Base-by-base conservation (phyloP, 2,888 invertebrate genomes). In the Stenotaenia linearis region DNA sequence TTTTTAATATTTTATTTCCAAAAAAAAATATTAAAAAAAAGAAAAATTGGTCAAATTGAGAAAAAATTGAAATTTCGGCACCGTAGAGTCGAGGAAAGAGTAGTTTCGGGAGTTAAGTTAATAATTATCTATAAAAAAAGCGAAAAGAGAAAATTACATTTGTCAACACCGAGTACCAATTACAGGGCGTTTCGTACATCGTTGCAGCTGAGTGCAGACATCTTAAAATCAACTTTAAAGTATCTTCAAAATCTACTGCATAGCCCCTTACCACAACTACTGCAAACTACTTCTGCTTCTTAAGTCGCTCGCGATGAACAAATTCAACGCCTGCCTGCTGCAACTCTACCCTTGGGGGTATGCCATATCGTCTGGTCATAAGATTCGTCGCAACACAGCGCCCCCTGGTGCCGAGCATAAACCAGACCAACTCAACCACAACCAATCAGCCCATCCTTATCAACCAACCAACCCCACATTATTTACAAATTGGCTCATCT, bases 81-180 rank as follows among this genome's bases (percentile, higher is more conserved):
- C 61, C 25, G 18, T 56, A 61, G 61, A 25, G 25, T 61, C 15
- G 61, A 61, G 23, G 23, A 61, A 21, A 56, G 45, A 56, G 56
- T 56, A 21, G 23, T 37, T 37, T 5, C 37, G 37, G 45, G 45
- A 40, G 2, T 45, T 45, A 18, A 45, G 45, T 40, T 12, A 40
- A 9, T 56, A 56, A 21, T 23, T 56, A 56, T 18, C 3, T 56
- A 56, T 56, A 25, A 61, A 25, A 61, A 61, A 25, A 21, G 2
- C 2, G 21, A 25, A 61, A 61, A 9, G 5, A 18, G n/a, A 5
- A 61, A 61, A 61, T 61, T 61, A 61, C 61, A 61, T 61, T 61
- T 61, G 61, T 61, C 61, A 61, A 61, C 61, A 61, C 61, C 61
- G 61, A 61, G 61, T 61, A 61, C 61, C 61, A 61, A 61, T 61